These are phyloP conservation scores for Remorina albescens DNA, from an alignment of 2,797 vertebrate species.

Conservation along the genomic window DNA sequence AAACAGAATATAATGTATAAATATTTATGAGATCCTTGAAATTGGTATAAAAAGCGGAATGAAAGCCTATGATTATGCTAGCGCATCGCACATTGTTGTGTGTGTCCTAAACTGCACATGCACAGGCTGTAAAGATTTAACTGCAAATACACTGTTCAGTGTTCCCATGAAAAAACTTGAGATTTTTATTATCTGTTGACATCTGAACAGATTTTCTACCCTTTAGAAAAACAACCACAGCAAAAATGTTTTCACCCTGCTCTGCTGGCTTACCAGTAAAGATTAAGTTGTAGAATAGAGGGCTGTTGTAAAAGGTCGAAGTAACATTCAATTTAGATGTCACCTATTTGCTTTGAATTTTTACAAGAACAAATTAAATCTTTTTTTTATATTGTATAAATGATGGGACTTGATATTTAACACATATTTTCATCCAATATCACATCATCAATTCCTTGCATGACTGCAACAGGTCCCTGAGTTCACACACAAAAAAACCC, in stretches of 20 bases:
- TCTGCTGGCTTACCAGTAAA: neutral
- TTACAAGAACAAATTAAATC: neutral
- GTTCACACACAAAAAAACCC: neutral
- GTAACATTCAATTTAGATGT: neutral
- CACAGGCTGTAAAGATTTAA: neutral
- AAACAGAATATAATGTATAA: neutral
- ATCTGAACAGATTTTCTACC: neutral
- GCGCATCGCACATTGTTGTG: neutral
- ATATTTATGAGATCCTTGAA: neutral
- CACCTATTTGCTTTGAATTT: neutral
- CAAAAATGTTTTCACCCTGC: neutral
- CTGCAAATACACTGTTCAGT: neutral
- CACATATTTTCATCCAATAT: neutral
- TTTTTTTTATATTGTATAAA: too few relatives aligned
- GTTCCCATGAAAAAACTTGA: slow-evolving; percentile 1
- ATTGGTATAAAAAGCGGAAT: too few relatives aligned
- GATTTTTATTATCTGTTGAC: neutral
- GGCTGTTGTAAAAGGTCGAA: neutral
- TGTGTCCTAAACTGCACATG: neutral
- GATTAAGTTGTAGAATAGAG: neutral
- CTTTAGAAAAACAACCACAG: neutral
- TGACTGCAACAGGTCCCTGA: neutral
- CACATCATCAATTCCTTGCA: neutral
- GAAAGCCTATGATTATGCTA: neutral
- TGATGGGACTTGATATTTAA: slow-evolving; percentile 2